Base-by-base conservation (phyloP, 92 coral and sea anemone species). In the Phenganax subtilis region DNA sequence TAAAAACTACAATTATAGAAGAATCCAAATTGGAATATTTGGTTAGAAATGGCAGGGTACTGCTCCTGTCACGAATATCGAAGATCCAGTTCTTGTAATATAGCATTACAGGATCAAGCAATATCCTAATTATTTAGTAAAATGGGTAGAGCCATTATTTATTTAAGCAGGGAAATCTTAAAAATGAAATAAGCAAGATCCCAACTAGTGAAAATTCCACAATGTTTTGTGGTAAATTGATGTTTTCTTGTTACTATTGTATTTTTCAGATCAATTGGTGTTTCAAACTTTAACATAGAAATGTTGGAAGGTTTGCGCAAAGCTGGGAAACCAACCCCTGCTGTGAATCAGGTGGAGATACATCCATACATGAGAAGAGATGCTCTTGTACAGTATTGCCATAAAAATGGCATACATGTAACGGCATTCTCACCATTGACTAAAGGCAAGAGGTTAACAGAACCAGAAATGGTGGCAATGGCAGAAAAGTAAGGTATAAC, bases 331-430 rank as follows among this genome's bases (percentile, higher is more conserved):
- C 53, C 52, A 70, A 70, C 75, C 16, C 75, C 75, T 51, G 75
- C 75, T 31, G 75, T 70, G 1, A 70, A 70, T 51, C 75, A 70
- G 31, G 29, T 70, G 14, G 75, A 70, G 31, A 31, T 70, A 31
- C 75, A 70, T 70, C 75, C 75, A 9, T 70, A 8, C 75, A 70
- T 70, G 75, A 31, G 55, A 70, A 70, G 75, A 37, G 75, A 70
- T 10, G 75, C 27, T 16, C 75, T 70, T 10, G 75, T 70, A 52
- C n/a, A 31, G 15, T 70, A 70, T 70, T 70, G 75, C 15, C 75
- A n/a, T 28, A 29, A 51, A 16, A 54, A 70, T 70, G 54, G 54
- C 17, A 70, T 70, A 31, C 75, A 31, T 70, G 53, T 70, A 70
- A 70, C 31, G 53, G 75, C 75, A 27, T 70, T 70, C 10, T 70